These are phyloP conservation scores for Sanderia malayensis DNA, from an alignment of 30 jellyfish, hydroid and myxozoan species.

Conservation along the genomic window DNA sequence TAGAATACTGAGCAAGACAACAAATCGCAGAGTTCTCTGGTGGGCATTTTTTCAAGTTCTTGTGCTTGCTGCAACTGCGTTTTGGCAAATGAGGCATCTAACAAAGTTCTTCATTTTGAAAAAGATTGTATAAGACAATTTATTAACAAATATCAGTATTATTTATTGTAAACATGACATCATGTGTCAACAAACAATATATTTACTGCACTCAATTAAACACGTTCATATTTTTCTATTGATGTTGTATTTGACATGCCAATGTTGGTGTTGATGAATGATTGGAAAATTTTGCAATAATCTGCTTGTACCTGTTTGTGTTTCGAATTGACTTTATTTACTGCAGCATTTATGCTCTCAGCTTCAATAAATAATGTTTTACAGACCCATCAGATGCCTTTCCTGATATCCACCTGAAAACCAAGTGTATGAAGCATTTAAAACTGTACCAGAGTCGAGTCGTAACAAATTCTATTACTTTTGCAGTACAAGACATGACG, in stretches of 20 bases:
- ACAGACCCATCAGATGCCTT: slow-evolving; percentile 52
- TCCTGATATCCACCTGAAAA: slow-evolving; percentile 59
- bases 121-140: slow-evolving; percentile 33
- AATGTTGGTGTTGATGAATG: no score
- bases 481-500: background rate
- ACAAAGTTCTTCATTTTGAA: slow-evolving; percentile 41
- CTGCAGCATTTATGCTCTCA: slow-evolving; percentile 5
- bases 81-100: slow-evolving; percentile 58
- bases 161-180: no score
- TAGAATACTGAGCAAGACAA: slow-evolving; percentile 53
- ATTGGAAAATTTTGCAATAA: no score
- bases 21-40: slow-evolving; percentile 48
- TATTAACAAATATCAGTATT: no score
- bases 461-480: background rate
- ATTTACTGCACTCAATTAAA: no score
- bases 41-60: slow-evolving; percentile 49
- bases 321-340: no score
- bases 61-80: slow-evolving; percentile 39
- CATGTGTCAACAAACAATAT: no score
- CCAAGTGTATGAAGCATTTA: background rate
- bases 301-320: no score
- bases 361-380: slow-evolving; percentile 34
- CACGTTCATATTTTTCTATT: no score
- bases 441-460: background rate
- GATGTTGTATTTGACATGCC: no score